A percentile compares a stretch with the other conserved stretches of the same genome.
Conservation (phyloP, 1,140 invertebrate genomes). For the Cydia amplana region DNA sequence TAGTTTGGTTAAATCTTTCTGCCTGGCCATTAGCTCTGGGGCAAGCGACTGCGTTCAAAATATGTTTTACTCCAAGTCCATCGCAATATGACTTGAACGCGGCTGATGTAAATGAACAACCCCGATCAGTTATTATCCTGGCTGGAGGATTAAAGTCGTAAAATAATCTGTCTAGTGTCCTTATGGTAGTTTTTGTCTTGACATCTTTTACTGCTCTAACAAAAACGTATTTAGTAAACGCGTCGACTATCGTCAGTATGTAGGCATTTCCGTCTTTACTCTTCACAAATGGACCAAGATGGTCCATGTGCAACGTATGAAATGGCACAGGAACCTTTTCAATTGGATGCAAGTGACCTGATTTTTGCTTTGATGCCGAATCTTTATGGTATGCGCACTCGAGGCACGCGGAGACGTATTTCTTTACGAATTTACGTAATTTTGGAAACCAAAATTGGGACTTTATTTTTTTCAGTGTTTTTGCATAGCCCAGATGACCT, state of each 20-base stretch:
- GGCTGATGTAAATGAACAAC: constrained; percentile 13
- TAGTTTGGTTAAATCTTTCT: constrained; percentile 33
- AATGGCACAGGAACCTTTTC: constrained; percentile 41
- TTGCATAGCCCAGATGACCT: constrained; percentile 33
- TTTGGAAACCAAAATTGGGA: constrained; percentile 39
- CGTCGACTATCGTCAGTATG: constrained; percentile 34
- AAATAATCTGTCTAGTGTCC: constrained; percentile 10
- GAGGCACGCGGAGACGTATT: constrained; percentile 41
- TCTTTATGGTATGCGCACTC: constrained; percentile 42
- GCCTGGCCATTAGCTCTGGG: constrained; percentile 34
- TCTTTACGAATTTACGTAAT: constrained; percentile 35
- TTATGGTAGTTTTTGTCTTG: constrained; percentile 18
- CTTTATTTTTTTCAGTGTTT: constrained; percentile 36
- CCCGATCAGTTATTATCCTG: constrained; percentile 30
- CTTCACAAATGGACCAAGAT: constrained; percentile 46
- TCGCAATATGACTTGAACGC: constrained; percentile 13
- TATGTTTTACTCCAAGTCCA: constrained; percentile 12
- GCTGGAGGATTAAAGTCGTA: constrained; percentile 15
- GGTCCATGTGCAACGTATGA: constrained; percentile 45
- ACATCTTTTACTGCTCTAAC: constrained; percentile 32
- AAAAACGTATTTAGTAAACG: constrained; percentile 36
- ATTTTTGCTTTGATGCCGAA: constrained; percentile 19
- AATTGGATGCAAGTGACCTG: constrained; percentile 39
- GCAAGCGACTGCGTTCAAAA: constrained; percentile 33
- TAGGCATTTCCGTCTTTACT: constrained; percentile 41